Conservation (phyloP, 2,113 vertebrate species). For the Jaculus jaculus region DNA sequence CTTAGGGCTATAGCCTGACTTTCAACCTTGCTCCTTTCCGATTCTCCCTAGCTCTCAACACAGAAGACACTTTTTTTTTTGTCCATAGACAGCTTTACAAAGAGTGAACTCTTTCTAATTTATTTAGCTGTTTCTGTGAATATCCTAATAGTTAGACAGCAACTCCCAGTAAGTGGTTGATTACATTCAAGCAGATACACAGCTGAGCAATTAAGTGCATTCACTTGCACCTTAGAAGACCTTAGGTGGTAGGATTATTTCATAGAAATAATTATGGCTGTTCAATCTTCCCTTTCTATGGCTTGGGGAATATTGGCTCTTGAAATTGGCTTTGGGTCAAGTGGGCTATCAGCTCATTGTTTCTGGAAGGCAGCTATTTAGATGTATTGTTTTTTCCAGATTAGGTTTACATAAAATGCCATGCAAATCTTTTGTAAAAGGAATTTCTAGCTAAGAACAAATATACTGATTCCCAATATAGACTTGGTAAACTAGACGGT, state of each 20-base stretch:
- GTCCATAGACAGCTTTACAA: conserved; percentile 66
- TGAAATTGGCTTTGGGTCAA: conserved; percentile 73
- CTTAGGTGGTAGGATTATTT: conserved; percentile 70
- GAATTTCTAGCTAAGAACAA: conserved; percentile 38
- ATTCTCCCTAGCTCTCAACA: conserved; percentile 37
- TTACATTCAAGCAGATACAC: conserved; percentile 79
- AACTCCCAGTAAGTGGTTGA: conserved; percentile 81
- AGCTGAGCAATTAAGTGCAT: conserved; percentile 78
- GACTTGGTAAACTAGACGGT: conserved; percentile 27
- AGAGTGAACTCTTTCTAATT: conserved; percentile 68
- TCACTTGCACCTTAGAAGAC: conserved; percentile 72
- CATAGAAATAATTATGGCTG: conserved; percentile 75
- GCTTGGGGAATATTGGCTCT: conserved; percentile 60
- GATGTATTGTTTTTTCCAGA: conserved; percentile 31
- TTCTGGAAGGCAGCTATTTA: conserved; percentile 63
- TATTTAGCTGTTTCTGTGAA: conserved; percentile 79
- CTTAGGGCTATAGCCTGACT: conserved; percentile 25
- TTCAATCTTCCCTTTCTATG: conserved; percentile 54
- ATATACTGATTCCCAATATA: background rate
- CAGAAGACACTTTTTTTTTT: conserved; percentile 52
- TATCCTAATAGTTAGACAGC: conserved; percentile 78
- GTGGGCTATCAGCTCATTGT: conserved; percentile 53
- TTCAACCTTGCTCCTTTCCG: conserved; percentile 44
- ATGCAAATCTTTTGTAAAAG: conserved; percentile 22
- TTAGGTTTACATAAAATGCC: conserved; percentile 33